Base-by-base conservation (phyloP, 2,113 vertebrate species). In the Chaetodon auriga region DNA sequence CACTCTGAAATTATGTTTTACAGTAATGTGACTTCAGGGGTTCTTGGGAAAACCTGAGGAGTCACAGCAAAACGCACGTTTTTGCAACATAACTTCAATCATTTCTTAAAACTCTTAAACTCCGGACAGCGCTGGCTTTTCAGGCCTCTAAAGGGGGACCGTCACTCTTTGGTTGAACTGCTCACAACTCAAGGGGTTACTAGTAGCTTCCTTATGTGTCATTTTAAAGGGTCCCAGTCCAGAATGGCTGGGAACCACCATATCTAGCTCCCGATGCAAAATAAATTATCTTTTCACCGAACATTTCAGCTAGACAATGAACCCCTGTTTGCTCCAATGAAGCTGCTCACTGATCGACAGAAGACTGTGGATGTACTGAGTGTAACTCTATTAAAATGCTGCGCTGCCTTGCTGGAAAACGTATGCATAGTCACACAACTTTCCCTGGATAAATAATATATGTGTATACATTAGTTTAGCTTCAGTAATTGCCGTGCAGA, bases 1-100 rank as follows among this genome's bases (percentile, higher is more conserved):
- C 21, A 12, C 16, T 51, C 62, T 75, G 25, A 62, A 43, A 58
- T 68, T 30, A 66, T 41, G 38, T 55, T 78, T 82, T 30, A 25
- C 55, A 68, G n/a, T 46, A 36, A 69, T 38, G 65, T 61, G 23
- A 60, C 15, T 21, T 72, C 18, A 60, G 71, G 21, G 57, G 13
- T 53, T 65, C 43, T 23, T 10, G 25, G 19, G 21, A 30, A 30
- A 30, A 30, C 5, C 3, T 49, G 23, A 58, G 18, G 41, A 49
- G 19, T 25, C 38, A 41, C 5, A 4, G 38, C 5, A 41, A 41
- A 41, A 41, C 2, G 1, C 6, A 41, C 5, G 38, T 41, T 41
- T 41, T 30, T 30, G 30, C 30, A 30, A 30, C 30, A 30, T 30
- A 30, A 30, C 38, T 41, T 41, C 38, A 41, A 7, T 41, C 38